phyloP scores from a whole-genome alignment of 2,113 vertebrate species.

The Seriola quinqueradiata region DNA sequence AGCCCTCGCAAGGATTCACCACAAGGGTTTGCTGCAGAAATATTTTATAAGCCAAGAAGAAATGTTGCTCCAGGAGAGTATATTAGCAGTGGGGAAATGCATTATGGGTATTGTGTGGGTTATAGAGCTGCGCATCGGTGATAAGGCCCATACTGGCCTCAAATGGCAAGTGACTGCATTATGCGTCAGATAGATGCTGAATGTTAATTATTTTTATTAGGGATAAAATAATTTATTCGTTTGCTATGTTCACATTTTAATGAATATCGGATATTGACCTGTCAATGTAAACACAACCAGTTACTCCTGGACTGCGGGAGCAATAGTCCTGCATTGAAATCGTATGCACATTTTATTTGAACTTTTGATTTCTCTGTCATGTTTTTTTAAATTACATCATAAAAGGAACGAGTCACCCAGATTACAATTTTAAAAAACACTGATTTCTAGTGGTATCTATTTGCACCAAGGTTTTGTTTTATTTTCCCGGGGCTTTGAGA shows the following conservation, averaged over 20 bases:
- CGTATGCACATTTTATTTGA: not conserved
- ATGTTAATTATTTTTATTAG: conserved; percentile 9
- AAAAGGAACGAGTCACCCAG: too few relatives aligned
- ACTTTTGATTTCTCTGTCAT: not conserved
- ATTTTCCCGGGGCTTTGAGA: too few relatives aligned
- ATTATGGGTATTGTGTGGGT: conserved; percentile 28
- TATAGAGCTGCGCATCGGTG: conserved; percentile 35
- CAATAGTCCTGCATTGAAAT: not conserved
- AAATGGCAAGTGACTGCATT: conserved; percentile 5
- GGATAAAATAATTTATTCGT: not conserved
- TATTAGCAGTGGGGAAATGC: conserved; percentile 4
- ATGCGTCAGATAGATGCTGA: not conserved
- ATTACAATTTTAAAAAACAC: too few relatives aligned
- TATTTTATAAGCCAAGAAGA: conserved; percentile 72
- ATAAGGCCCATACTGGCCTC: conserved; percentile 2
- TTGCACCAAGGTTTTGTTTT: too few relatives aligned
- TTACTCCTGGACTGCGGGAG: not conserved
- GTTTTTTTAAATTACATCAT: not conserved
- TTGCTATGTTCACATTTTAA: not conserved
- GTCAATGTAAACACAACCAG: not conserved
- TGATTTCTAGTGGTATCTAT: too few relatives aligned
- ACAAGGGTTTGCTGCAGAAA: conserved; percentile 65
- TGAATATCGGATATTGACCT: not conserved
- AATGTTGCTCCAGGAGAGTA: conserved; percentile 32
- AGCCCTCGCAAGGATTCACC: conserved; percentile 51